Evolutionary conservation across 1,140 invertebrate species (phyloP).

Genomic region (Propsilocerus akamusi): DNA sequence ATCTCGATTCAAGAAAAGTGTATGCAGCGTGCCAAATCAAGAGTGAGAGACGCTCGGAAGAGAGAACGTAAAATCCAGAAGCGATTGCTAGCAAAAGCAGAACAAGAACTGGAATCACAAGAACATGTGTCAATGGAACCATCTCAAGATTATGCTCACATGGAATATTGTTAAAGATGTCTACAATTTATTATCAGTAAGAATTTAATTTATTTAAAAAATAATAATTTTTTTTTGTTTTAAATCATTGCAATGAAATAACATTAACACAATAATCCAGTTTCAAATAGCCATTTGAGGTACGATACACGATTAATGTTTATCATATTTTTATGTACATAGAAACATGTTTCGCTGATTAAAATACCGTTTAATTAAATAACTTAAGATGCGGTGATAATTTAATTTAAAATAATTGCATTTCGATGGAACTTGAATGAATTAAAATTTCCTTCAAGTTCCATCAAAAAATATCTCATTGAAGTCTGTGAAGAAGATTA

Average conservation of each 20-base stretch:
- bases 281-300: conserved; percentile 1
- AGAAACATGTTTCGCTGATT: no score
- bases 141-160: neutral
- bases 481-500: neutral
- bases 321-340: neutral
- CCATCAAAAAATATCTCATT: neutral
- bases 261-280: neutral
- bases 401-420: neutral
- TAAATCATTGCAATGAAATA: neutral
- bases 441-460: neutral
- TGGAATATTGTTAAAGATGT: neutral
- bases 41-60: neutral
- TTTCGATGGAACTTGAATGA: neutral
- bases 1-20: neutral
- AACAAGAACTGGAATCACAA: neutral
- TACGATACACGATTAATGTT: neutral
- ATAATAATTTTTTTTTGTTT: neutral
- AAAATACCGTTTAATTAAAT: neutral
- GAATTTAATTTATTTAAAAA: neutral
- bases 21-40: neutral
- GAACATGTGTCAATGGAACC: neutral
- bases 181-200: neutral
- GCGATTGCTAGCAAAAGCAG: neutral
- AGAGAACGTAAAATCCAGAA: neutral
- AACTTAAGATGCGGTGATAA: neutral